These are phyloP conservation scores for Mystacides longicornis DNA, from an alignment of 2,888 invertebrate genomes.

Conservation along the genomic window DNA sequence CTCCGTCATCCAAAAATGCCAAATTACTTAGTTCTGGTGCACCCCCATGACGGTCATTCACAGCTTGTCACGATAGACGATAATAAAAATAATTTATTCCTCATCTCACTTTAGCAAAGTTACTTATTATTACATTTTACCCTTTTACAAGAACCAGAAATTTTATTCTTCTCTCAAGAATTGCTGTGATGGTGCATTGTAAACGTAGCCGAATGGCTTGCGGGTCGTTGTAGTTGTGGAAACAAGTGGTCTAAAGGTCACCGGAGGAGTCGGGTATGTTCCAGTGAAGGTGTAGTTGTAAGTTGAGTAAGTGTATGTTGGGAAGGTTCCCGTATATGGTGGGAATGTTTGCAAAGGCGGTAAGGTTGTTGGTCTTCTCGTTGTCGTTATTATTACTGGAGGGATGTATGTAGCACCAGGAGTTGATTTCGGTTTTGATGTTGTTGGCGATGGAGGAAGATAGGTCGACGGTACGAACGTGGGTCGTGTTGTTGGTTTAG, in stretches of 20 bases:
- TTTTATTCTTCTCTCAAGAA: no score
- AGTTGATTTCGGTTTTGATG: not conserved
- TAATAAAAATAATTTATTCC: no score
- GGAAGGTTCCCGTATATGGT: constrained; percentile 10
- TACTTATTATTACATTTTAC: no score
- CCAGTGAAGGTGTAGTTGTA: constrained; percentile 10
- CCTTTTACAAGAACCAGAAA: no score
- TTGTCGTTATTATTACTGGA: not conserved
- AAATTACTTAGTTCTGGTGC: no score
- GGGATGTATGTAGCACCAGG: constrained; percentile 8
- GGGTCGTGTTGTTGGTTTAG: no score
- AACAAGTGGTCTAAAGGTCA: constrained; percentile 3
- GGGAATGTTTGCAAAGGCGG: constrained; percentile 4
- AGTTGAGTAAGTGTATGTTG: not conserved
- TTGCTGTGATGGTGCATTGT: not conserved
- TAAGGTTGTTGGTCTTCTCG: not conserved
- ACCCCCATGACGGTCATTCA: no score
- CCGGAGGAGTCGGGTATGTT: constrained; percentile 7
- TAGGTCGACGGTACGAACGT: not conserved
- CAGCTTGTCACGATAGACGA: no score
- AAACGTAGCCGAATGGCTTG: constrained; percentile 1
- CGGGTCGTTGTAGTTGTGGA: not conserved
- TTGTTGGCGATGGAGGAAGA: not conserved
- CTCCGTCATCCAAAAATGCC: no score
- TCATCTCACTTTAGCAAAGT: no score